A percentile compares a stretch with the other conserved stretches of the same genome.
Evolutionary conservation across 2,888 invertebrate genomes (phyloP).

Genomic region (Beris chalybata): DNA sequence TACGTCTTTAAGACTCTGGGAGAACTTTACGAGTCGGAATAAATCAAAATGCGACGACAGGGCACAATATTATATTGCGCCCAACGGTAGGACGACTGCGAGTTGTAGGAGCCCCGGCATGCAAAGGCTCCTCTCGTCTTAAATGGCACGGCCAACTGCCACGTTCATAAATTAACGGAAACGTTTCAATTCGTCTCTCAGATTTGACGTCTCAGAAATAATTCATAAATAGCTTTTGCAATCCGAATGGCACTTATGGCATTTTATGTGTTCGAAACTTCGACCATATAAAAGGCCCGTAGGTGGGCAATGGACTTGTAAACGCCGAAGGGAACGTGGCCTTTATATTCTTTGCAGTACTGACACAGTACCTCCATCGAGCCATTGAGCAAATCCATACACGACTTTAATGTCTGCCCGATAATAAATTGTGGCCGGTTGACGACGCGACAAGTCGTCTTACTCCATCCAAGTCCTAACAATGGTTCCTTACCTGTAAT

Average conservation of each 20-base stretch:
- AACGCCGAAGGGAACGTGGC: no score
- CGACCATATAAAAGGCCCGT: background rate
- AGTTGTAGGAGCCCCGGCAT: background rate
- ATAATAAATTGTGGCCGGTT: no score
- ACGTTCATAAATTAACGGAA: slow-evolving; percentile 22
- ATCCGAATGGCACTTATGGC: slow-evolving; percentile 7
- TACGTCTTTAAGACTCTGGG: slow-evolving; percentile 4
- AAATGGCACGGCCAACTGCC: background rate
- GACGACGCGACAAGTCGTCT: no score
- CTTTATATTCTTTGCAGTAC: no score
- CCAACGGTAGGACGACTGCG: background rate
- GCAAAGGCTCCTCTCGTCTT: no score
- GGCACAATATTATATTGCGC: background rate
- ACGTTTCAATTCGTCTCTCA: slow-evolving; percentile 17
- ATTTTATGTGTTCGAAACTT: slow-evolving; percentile 11
- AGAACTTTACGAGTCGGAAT: slow-evolving; percentile 24
- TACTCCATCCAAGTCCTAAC: no score
- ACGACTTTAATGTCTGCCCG: no score
- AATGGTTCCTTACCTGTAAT: no score
- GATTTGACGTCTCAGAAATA: slow-evolving; percentile 2
- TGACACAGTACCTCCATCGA: no score
- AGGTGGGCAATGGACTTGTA: background rate
- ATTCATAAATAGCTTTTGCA: slow-evolving; percentile 10
- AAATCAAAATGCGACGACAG: slow-evolving; percentile 27
- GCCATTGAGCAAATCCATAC: no score